A percentile compares a stretch with the other conserved stretches of the same genome.
Evolutionary conservation across 2,797 vertebrate species (phyloP).

Genomic region (Cygnus olor): DNA sequence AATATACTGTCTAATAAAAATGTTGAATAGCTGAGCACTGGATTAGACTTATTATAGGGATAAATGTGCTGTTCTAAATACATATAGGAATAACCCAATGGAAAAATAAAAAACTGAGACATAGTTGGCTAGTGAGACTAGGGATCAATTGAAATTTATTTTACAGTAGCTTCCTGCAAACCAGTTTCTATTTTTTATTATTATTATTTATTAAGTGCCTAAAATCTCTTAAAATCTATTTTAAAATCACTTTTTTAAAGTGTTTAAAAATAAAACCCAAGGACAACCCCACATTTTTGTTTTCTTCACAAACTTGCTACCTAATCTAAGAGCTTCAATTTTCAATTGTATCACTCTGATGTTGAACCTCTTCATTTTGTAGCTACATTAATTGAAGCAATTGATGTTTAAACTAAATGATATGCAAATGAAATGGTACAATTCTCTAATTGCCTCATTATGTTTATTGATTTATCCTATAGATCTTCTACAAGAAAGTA

Average conservation of each 20-base stretch:
- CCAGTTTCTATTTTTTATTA: not conserved
- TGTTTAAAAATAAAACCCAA: not conserved
- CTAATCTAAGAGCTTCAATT: not conserved
- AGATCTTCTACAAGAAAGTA: not conserved
- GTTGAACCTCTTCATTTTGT: not conserved
- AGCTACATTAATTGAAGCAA: not conserved
- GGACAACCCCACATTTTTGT: not conserved
- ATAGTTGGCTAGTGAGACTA: not conserved
- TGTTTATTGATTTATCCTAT: not conserved
- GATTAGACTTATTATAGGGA: not conserved
- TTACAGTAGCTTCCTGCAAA: not conserved
- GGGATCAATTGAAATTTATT: not conserved
- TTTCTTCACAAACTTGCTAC: not conserved
- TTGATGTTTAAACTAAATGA: slow-evolving; percentile 28
- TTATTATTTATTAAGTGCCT: not conserved
- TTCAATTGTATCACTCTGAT: slow-evolving; percentile 7
- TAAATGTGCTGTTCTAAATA: not conserved
- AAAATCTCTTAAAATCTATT: not conserved
- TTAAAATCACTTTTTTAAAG: not conserved
- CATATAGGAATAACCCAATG: not conserved
- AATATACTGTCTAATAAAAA: not conserved
- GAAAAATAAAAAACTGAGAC: not conserved
- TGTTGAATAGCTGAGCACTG: not conserved
- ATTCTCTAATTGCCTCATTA: not conserved
- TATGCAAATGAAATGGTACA: not conserved